Percentiles rank a stretch among this genome's conserved stretches.
These are phyloP conservation scores for Parapsyche elsis DNA, from an alignment of 1,140 invertebrate genomes.

Conservation along the genomic window DNA sequence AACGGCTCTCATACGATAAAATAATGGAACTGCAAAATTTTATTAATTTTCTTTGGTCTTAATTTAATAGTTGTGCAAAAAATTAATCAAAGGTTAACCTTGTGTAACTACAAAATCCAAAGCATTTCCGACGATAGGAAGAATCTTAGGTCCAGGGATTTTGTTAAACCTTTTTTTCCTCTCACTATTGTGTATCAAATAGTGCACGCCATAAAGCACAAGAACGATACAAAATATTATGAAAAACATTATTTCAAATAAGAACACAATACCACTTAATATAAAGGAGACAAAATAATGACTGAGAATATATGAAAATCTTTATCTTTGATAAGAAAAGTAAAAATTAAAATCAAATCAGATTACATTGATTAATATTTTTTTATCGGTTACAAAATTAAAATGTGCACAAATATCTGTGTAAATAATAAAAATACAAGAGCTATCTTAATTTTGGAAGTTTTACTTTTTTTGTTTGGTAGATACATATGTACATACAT, in stretches of 20 bases:
- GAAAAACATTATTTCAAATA: not conserved
- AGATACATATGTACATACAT: too few species aligned
- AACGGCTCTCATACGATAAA: slow-evolving; percentile 45
- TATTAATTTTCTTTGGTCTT: not conserved
- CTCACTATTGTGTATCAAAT: slow-evolving; percentile 15
- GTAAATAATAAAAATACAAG: too few species aligned
- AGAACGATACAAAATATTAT: not conserved
- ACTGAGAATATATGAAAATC: not conserved
- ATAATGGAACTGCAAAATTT: slow-evolving; percentile 46
- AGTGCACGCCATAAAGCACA: not conserved
- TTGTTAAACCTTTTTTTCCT: slow-evolving; percentile 54
- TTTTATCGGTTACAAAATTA: too few species aligned
- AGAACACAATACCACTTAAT: not conserved
- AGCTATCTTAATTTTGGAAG: too few species aligned
- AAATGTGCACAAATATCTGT: too few species aligned
- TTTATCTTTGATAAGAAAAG: not conserved
- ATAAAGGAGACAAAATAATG: not conserved
- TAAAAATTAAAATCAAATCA: not conserved
- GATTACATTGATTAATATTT: not conserved
- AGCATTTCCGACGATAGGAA: slow-evolving; percentile 56
- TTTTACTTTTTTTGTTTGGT: too few species aligned
- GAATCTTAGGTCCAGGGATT: slow-evolving; percentile 57
- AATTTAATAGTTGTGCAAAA: not conserved
- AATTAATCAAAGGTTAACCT: slow-evolving; percentile 51
- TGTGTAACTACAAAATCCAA: slow-evolving; percentile 58